phyloP scores from a whole-genome alignment of 2,888 invertebrate genomes.

The Phalera bucephala region DNA sequence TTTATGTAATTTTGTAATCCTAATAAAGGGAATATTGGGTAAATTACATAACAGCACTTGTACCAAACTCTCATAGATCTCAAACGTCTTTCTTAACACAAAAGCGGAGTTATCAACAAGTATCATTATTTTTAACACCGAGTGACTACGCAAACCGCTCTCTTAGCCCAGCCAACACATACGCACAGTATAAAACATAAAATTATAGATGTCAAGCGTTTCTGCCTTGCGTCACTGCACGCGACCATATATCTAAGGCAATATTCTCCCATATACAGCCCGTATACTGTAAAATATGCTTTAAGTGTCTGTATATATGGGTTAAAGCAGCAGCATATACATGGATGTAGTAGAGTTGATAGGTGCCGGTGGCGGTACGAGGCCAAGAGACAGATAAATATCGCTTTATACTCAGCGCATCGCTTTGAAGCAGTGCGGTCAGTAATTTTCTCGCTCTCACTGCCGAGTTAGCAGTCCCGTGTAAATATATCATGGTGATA shows the following conservation, averaged over 20 bases:
- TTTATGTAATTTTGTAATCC: no score
- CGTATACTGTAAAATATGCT: slow-evolving; percentile 22
- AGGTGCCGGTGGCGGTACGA: slow-evolving; percentile 50
- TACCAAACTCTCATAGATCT: no score
- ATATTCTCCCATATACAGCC: slow-evolving; percentile 23
- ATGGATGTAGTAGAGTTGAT: slow-evolving; percentile 43
- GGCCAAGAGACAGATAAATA: slow-evolving; percentile 67
- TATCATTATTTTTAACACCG: slow-evolving; percentile 9
- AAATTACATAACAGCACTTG: no score
- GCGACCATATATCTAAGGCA: slow-evolving; percentile 48
- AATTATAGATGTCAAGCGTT: slow-evolving; percentile 41
- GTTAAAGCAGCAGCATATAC: slow-evolving; percentile 12
- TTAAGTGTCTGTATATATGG: slow-evolving; percentile 22
- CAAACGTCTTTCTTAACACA: background rate
- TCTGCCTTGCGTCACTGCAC: slow-evolving; percentile 56
- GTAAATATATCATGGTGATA: slow-evolving; percentile 36
- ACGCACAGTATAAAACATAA: slow-evolving; percentile 18
- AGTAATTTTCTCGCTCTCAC: slow-evolving; percentile 50
- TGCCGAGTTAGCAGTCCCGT: slow-evolving; percentile 27
- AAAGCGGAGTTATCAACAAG: background rate
- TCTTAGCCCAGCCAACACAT: slow-evolving; percentile 15
- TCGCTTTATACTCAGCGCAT: slow-evolving; percentile 57
- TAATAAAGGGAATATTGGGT: no score
- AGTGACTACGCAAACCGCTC: slow-evolving; percentile 9
- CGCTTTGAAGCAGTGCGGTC: slow-evolving; percentile 57